Evolutionary conservation across 1,140 invertebrate species (phyloP).

Genomic region (Onthophagus taurus): DNA sequence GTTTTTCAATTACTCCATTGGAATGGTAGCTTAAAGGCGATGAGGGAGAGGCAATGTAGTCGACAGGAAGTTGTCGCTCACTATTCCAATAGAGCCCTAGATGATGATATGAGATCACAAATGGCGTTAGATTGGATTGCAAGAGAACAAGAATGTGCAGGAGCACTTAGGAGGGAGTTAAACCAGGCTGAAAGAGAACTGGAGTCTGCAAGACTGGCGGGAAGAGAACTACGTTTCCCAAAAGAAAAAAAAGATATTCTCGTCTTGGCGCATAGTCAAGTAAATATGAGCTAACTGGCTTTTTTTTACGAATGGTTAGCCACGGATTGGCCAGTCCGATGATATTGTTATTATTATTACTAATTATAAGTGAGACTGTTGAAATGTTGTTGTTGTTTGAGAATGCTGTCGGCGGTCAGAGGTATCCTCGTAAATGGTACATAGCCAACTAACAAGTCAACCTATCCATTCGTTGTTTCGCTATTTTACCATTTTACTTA

Average conservation of each 20-base stretch:
- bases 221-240: slow-evolving; percentile 82
- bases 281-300: slow-evolving; percentile 42
- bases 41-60: slow-evolving; percentile 91
- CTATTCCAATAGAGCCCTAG: slow-evolving; percentile 79
- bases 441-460: too few relatives aligned
- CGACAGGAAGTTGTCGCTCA: slow-evolving; percentile 90
- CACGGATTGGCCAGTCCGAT: slow-evolving; percentile 13
- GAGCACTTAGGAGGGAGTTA: slow-evolving; percentile 71
- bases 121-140: slow-evolving; percentile 96
- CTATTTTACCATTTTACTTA: too few relatives aligned
- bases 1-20: slow-evolving; percentile 92
- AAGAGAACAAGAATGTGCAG: slow-evolving; percentile 69
- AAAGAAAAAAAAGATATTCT: slow-evolving; percentile 95
- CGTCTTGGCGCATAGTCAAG: slow-evolving; percentile 74
- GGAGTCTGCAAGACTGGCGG: slow-evolving; percentile 79
- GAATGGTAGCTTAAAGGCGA: slow-evolving; percentile 87
- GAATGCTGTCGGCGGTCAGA: too few relatives aligned
- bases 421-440: too few relatives aligned
- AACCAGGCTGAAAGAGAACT: slow-evolving; percentile 78
- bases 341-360: slow-evolving; percentile 5
- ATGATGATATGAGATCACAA: slow-evolving; percentile 91
- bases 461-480: too few relatives aligned
- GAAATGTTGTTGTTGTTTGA: slow-evolving; percentile 1
- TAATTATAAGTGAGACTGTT: slow-evolving; percentile 15
- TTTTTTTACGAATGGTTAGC: slow-evolving; percentile 3